Base-by-base conservation (phyloP, 2,888 invertebrate species). In the Calliphora vomitoria region DNA sequence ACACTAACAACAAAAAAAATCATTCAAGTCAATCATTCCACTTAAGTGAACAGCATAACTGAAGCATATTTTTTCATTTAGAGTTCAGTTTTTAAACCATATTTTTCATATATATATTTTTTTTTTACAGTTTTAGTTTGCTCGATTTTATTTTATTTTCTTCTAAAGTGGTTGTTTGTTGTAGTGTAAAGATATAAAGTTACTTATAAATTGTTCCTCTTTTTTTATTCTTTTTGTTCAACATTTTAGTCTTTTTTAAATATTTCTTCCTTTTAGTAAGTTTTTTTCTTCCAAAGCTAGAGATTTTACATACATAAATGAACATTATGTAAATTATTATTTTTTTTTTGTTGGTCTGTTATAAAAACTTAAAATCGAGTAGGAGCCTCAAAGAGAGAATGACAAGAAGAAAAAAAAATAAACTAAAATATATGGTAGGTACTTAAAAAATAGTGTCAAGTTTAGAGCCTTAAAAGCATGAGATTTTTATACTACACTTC, bases 11-110 rank as follows among this genome's bases (percentile, higher is more conserved):
- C 11, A 44, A 79, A 75, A 69, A 50, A 85, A 82, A 82, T 41
- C 66, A 74, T 82, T 85, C 82, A 88, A 83, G 85, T 79, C 88
- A 88, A 88, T 88, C 86, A 88, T 88, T 88, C 82, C 88, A 88
- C 72, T 86, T 76, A 86, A 88, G 72, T 86, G 85, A 86, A 47
- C 88, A 80, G 64, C 78, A 83, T 80, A 82, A 64, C 75, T 62
- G 47, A 80, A 85, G 53, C 85, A 85, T 80, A 81, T 80, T 85
- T 85, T 84, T 82, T 82, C 81, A 74, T 72, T 72, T 50, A 25
- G 41, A 72, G 62, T 74, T 62, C 53, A 75, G 20, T 41, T 69
- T 60, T 44, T 35, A 31, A 74, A n/a, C 35, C 18, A 38, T 68
- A 68, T 75, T 75, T 80, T 20, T 58, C 10, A 31, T 68, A 5